These are phyloP conservation scores for Rhyzopertha dominica DNA, from an alignment of 1,140 invertebrate genomes.

Conservation along the genomic window DNA sequence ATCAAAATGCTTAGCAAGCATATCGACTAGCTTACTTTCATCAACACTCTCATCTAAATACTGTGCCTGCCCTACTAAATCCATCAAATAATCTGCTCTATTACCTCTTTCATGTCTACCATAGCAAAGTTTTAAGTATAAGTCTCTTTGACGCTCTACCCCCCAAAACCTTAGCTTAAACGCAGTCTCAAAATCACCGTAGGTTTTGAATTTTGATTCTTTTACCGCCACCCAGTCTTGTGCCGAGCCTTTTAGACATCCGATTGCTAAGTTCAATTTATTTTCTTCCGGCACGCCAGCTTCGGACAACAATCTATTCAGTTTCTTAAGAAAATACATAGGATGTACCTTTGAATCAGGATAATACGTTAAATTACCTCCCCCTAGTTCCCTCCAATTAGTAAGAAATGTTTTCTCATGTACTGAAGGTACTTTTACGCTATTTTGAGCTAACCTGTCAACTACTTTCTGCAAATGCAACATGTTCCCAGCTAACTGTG, in stretches of 20 bases:
- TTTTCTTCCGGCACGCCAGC: constrained; percentile 8
- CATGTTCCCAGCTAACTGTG: too few relatives aligned
- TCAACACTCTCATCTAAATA: constrained; percentile 4
- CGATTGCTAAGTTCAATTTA: constrained; percentile 8
- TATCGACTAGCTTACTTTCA: constrained; percentile 1
- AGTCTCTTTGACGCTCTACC: constrained; percentile 3
- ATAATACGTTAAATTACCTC: constrained; percentile 6
- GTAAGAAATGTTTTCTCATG: too few relatives aligned
- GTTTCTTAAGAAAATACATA: constrained; percentile 6
- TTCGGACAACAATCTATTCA: constrained; percentile 7
- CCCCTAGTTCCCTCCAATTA: constrained; percentile 11
- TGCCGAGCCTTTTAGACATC: constrained; percentile 1
- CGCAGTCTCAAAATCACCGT: constrained; percentile 1
- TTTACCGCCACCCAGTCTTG: constrained; percentile 5
- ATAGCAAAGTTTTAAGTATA: constrained; percentile 4
- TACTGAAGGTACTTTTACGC: too few relatives aligned
- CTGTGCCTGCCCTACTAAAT: constrained; percentile 1
- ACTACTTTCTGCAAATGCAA: too few relatives aligned
- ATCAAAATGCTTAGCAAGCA: too few relatives aligned
- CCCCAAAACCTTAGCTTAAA: constrained; percentile 5
- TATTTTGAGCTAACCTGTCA: too few relatives aligned
- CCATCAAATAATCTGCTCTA: constrained; percentile 3
- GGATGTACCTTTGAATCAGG: constrained; percentile 1
- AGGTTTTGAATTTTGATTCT: constrained; percentile 1
- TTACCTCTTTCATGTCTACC: constrained; percentile 4